Evolutionary conservation across 2,888 invertebrate genomes (phyloP), one percentile per base, ranked within the genome.

Genomic region (Ochropleura plecta): DNA sequence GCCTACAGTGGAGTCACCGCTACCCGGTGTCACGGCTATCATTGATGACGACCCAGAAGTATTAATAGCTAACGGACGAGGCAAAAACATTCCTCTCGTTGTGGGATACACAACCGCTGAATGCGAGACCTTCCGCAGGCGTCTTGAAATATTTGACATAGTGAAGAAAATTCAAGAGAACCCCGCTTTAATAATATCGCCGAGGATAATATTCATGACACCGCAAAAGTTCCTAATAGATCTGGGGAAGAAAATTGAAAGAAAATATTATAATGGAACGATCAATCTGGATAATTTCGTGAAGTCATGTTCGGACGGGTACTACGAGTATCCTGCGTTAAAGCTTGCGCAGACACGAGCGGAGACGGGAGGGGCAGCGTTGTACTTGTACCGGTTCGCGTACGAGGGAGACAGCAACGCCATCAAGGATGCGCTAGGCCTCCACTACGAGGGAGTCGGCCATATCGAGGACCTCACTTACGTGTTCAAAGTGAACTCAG

Each of bases 401-500:
- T 97, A 96, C 77, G 93, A 96, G 48, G 95, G 96, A 0, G 92
- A 95, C 10, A 87, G 94, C 75, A 97, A 96, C 49, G 91, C 96
- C 3, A 92, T 97, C 67, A 96, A 96, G 86, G 90, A 95, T 55
- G 89, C 88, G 0, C 86, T 83, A 10, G 92, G 92, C 75, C 81
- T 95, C 40, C 89, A 93, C 1, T 93, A 95, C 59, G 91, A 92
- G 0, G 97, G 97, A 12, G 97, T 97, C 7, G 97, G 96, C n/a
- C 97, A 97, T 79, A 94, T 97, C 3, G 97, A 97, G 86, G 97
- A 97, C 88, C 86, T 97, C 88, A 97, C 97, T 0, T 97, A 97
- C 80, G 86, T 97, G 14, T 97, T 97, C 81, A 90, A 90, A 68
- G 88, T 90, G 2, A 94, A 94, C 83, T 91, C 93, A 3, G 83